Percentiles rank a stretch among this genome's conserved stretches.
Conservation (phyloP, 2,888 invertebrate species). For the Glyphotaelius pellucidus region DNA sequence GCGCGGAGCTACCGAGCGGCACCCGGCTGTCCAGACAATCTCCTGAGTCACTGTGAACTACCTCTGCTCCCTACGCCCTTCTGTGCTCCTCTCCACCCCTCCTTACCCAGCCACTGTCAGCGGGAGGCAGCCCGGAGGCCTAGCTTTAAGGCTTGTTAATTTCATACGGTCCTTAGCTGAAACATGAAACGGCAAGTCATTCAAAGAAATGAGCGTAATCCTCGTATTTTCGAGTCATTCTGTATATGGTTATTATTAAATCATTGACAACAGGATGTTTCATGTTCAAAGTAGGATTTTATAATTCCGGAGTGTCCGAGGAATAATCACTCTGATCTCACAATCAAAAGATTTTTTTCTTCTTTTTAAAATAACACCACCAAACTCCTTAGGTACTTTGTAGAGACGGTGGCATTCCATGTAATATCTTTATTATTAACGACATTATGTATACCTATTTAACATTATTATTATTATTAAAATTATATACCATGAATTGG, state of each 20-base stretch:
- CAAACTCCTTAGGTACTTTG: no score
- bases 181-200: slow-evolving; percentile 42
- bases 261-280: slow-evolving; percentile 24
- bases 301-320: not conserved
- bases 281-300: not conserved
- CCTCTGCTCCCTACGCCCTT: not conserved
- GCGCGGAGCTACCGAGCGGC: not conserved
- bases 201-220: slow-evolving; percentile 49
- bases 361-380: no score
- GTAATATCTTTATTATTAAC: no score
- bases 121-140: slow-evolving; percentile 9
- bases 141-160: slow-evolving; percentile 46
- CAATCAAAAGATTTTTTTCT: not conserved
- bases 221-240: slow-evolving; percentile 29
- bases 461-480: no score
- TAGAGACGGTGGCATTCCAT: no score
- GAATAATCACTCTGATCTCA: not conserved
- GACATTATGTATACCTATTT: no score
- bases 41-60: not conserved
- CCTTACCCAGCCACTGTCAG: not conserved
- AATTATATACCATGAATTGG: no score
- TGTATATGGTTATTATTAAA: slow-evolving; percentile 39
- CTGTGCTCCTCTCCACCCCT: not conserved
- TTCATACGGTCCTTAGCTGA: slow-evolving; percentile 40
- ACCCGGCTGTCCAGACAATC: not conserved